phyloP scores from a whole-genome alignment of 2,113 vertebrate genomes.

The Colistium nudipinnis region DNA sequence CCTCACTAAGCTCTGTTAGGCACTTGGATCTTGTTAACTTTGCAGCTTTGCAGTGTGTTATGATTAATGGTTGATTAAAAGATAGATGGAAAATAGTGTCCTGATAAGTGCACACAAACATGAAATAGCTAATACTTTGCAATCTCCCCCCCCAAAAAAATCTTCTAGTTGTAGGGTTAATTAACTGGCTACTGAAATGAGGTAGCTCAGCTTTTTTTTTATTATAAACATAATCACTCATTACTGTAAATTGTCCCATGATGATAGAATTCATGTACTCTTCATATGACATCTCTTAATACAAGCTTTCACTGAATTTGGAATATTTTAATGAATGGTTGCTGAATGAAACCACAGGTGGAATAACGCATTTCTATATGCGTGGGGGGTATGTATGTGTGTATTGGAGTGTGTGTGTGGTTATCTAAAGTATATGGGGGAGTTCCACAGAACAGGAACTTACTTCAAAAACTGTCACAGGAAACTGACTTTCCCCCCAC shows the following conservation, averaged over 20 bases:
- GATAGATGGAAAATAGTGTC: too few species aligned
- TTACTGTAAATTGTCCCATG: slow-evolving; percentile 23
- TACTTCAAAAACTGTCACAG: slow-evolving; percentile 64
- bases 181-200: too few species aligned
- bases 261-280: slow-evolving; percentile 13
- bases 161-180: too few species aligned
- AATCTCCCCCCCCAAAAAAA: too few species aligned
- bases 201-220: too few species aligned
- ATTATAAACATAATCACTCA: slow-evolving; percentile 54
- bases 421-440: slow-evolving; percentile 41
- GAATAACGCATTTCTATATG: slow-evolving; percentile 2
- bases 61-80: too few species aligned
- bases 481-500: slow-evolving; percentile 50
- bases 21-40: too few species aligned
- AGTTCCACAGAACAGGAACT: slow-evolving; percentile 75
- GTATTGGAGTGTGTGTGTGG: slow-evolving; percentile 31
- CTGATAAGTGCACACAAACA: too few species aligned
- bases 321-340: slow-evolving; percentile 54
- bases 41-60: too few species aligned
- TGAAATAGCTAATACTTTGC: too few species aligned
- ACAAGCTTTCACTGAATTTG: slow-evolving; percentile 49
- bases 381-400: not conserved
- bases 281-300: slow-evolving; percentile 49
- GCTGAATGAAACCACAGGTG: slow-evolving; percentile 61
- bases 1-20: too few species aligned